Base-by-base conservation (phyloP, 1,140 invertebrate genomes). In the Cryptotermes secundus region DNA sequence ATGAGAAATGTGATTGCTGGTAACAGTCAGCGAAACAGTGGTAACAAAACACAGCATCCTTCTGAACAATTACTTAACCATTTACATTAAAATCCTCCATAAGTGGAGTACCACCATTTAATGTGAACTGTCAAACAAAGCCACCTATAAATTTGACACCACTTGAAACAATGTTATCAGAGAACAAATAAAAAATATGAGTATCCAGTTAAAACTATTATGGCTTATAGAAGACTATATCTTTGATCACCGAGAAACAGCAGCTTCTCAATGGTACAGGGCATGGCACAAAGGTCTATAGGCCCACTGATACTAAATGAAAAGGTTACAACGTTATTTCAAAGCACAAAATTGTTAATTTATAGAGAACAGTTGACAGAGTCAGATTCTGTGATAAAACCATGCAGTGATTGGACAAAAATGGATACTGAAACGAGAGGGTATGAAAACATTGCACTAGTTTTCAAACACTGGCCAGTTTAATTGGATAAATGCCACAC, bases 321-420 rank as follows among this genome's bases (percentile, higher is more conserved):
- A 49, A 72, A 72, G 59, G 3, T 72, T 31, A 72, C 59, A 26
- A 72, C 31, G 59, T 72, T 72, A 72, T 72, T 72, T 72, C n/a
- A 72, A 72, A 72, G 59, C 59, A 72, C 59, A 72, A 72, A 72
- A 72, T 31, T 72, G 59, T 72, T 72, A 72, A 72, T 72, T 49
- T 49, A 19, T 49, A 49, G 45, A 49, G 45, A 49, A 14, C 16
- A 49, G 59, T 31, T 26, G 31, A 14, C 26, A n/a, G 2, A n/a
- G 4, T 72, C 7, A 72, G 7, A 72, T 26, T n/a, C 59, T 49
- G 59, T 72, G 26, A 72, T 72, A 72, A 72, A 72, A 72, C 3
- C 59, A 72, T 72, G 59, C 26, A 72, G 26, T 72, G 59, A 72
- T 72, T 72, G 59, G 59, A 72, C 59, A 72, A 72, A 72, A 31